phyloP scores from a whole-genome alignment of 2,797 vertebrate species.

The Enteromius treurensis region DNA sequence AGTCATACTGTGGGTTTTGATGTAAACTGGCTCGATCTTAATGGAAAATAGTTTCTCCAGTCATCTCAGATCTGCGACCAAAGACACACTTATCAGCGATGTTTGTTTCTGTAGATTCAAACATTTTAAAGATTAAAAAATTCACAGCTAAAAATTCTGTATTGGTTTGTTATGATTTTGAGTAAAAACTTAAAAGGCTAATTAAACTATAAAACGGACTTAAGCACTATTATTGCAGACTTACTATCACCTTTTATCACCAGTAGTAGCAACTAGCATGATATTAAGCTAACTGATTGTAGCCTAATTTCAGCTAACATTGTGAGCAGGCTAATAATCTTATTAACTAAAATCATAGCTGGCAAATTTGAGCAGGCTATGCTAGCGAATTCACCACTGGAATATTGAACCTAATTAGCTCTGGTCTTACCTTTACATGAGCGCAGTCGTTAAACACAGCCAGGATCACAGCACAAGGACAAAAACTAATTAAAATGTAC shows the following conservation, averaged over 20 bases:
- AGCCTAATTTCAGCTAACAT: background rate
- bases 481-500: background rate
- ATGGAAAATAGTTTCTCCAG: background rate
- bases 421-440: background rate
- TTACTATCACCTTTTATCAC: too few relatives aligned
- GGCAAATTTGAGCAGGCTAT: background rate
- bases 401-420: background rate
- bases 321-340: background rate
- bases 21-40: background rate
- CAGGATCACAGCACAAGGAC: background rate
- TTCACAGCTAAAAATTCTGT: too few relatives aligned
- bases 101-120: slow-evolving; percentile 3
- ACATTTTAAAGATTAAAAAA: too few relatives aligned
- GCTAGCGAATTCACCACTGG: background rate
- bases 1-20: background rate
- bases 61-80: background rate
- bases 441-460: background rate
- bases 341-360: background rate
- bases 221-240: background rate
- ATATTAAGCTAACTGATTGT: background rate
- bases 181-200: background rate
- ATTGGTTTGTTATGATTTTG: background rate
- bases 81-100: background rate
- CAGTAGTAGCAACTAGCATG: background rate
- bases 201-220: background rate